Conservation (phyloP, 1,140 invertebrate genomes). For the Zophobas morio region DNA sequence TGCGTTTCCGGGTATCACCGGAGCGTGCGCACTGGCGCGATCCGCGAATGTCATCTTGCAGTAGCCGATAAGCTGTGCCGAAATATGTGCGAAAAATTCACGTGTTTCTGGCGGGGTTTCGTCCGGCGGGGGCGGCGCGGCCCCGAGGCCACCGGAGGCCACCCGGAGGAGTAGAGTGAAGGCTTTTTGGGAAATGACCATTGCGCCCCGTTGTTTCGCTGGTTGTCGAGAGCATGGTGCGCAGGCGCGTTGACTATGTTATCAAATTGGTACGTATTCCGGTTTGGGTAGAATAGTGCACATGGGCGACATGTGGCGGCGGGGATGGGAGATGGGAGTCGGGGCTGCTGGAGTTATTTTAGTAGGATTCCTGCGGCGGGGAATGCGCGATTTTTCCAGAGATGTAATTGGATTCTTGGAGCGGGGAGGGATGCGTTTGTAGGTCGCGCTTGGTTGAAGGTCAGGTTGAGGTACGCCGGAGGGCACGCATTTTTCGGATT, state of each 20-base stretch:
- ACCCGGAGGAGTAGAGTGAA: neutral
- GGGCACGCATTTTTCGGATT: too few relatives aligned
- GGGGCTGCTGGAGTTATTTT: neutral
- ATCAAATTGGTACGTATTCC: conserved; percentile 60
- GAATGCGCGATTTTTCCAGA: neutral
- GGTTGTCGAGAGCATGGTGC: conserved; percentile 45
- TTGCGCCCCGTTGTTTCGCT: conserved; percentile 9
- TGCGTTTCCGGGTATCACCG: conserved; percentile 52
- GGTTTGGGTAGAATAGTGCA: conserved; percentile 20
- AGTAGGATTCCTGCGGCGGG: neutral
- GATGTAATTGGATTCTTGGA: too few relatives aligned
- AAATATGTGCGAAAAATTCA: conserved; percentile 54
- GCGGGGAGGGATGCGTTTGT: too few relatives aligned
- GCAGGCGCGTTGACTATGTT: conserved; percentile 59
- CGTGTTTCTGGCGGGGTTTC: conserved; percentile 12
- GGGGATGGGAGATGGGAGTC: neutral
- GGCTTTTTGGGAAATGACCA: conserved; percentile 10
- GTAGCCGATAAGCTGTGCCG: conserved; percentile 54
- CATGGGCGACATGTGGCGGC: conserved; percentile 37
- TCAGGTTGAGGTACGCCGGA: too few relatives aligned
- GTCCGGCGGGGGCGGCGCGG: neutral
- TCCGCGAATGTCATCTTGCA: conserved; percentile 59
- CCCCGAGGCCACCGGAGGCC: neutral
- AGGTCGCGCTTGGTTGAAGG: too few relatives aligned
- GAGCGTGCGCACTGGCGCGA: conserved; percentile 47